Evolutionary conservation across 2,888 invertebrate genomes (phyloP), one percentile per base, ranked within the genome.

Genomic region (Ichneumoninae sp.): DNA sequence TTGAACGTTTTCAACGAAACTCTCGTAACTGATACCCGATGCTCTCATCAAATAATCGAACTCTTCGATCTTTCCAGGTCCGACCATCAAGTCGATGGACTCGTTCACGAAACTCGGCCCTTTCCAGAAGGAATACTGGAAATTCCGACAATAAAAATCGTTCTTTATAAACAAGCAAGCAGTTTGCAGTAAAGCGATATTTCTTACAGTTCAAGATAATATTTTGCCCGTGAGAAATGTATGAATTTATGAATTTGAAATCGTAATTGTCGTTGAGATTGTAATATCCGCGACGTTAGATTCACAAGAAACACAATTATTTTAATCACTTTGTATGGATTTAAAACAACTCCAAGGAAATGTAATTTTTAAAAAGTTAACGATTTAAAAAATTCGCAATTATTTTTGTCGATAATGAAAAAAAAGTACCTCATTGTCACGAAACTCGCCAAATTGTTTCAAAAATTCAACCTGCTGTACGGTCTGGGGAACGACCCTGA

Each of bases 1-100:
- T 93, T 96, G 96, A 0, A 97, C 95, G 92, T 97, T 94, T 0
- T 94, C 91, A 75, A 96, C 95, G 70, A 94, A 92, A 0, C 95
- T 87, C 82, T 94, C 90, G 33, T 91, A 92, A 36, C 93, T 84
- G 3, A 96, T 91, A 0, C 93, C 91, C 68, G 91, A 90, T 0
- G 90, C 69, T 1, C 93, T 90, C 72, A 95, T 91, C 0, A 94
- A 89, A 54, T 94, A 93, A 90, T 94, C 90, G 86, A 96, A 95
- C 0, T 94, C 93, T 0, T 74, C 72, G 54, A 94, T 89, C 47
- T 94, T 93, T 4, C 94, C 91, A 0, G 96, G 96, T 10, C 95
- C 93, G 0, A 96, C 95, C 96, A 96, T 96, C 1, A 96, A 92
- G 69, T 95, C 90, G 52, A 86, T 94, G 5, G 95, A 93, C 72